Evolutionary conservation across 2,888 invertebrate species (phyloP), one percentile per base, ranked within the genome.

Genomic region (Dromius quadrimaculatus): DNA sequence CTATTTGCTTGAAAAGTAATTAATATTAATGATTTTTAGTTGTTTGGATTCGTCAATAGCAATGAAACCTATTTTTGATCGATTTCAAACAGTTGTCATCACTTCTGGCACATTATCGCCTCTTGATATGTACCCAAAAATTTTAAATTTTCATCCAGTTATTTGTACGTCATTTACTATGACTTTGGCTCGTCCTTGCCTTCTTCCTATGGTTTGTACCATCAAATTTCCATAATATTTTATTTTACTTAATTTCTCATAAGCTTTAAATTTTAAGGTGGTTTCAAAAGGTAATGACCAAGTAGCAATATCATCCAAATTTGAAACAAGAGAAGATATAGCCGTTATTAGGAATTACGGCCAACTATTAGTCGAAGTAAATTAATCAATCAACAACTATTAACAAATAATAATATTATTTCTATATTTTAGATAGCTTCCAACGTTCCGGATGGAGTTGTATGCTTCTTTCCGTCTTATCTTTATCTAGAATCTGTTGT

Each of bases 31-130:
- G 5, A 6, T 32, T 76, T 88, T 90, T 80, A 96, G 95, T 78
- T 99, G 99, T 80, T 88, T 99, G 84, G 99, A 99, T 84, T 97
- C 97, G 0, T 98, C 98, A 0, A 96, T 99, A 78, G 99, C 98
- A 1, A 96, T 99, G 85, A 92, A 95, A 76, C 98, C 99, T 1
- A 91, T 99, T 8, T 97, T 99, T 82, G 90, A 95, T 72, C 87
- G 98, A 74, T 99, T 99, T 81, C 98, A 99, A 84, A 90, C 94
- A 0, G 98, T 99, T 47, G 91, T 98, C 38, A 98, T 98, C 43
- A 98, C 98, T 0, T 98, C 98, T n/a, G 98, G 98, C 74, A 99
- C 99, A 0, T 83, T 99, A 9, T 98, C 98, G 0, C 99, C 99
- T 0, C 84, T 99, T 79, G 98, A 99, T 81, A 99, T 99, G 97